Evolutionary conservation across 2,888 invertebrate genomes (phyloP).

Genomic region (Neoscelio sp.): DNA sequence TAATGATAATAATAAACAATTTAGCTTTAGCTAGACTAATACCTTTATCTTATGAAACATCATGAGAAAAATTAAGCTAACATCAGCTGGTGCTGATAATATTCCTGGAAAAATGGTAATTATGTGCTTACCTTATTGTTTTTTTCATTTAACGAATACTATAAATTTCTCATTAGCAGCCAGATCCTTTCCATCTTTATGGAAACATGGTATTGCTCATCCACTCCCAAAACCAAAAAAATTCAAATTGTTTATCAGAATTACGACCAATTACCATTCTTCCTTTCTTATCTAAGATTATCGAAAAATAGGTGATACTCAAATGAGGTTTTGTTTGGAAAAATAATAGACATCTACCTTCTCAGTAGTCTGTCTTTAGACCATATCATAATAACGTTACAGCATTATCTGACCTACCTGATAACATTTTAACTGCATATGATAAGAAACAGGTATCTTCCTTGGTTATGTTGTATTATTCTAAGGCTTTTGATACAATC

Average conservation of each 20-base stretch:
- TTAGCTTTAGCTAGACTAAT: not conserved
- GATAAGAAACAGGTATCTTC: not conserved
- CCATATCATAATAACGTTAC: not conserved
- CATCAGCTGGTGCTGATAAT: not conserved
- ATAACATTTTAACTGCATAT: not conserved
- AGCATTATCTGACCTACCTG: not conserved
- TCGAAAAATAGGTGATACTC: not conserved
- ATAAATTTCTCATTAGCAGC: not conserved
- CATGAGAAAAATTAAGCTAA: not conserved
- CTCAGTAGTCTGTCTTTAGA: constrained; percentile 8
- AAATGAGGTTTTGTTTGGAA: not conserved
- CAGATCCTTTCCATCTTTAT: not conserved
- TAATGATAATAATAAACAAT: not conserved
- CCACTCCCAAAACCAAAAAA: constrained; percentile 1
- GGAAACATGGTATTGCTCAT: not conserved
- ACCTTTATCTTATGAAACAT: not conserved
- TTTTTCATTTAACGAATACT: not conserved
- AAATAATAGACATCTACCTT: not conserved
- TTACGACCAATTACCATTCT: not conserved
- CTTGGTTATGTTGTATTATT: not conserved
- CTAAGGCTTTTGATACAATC: constrained; percentile 13
- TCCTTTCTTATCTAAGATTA: not conserved
- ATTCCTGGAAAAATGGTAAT: constrained; percentile 1
- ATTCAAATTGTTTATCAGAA: not conserved
- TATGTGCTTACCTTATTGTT: constrained; percentile 7